These are phyloP conservation scores for Tolmerus cingulatus DNA, from an alignment of 2,888 invertebrate species.

Conservation along the genomic window DNA sequence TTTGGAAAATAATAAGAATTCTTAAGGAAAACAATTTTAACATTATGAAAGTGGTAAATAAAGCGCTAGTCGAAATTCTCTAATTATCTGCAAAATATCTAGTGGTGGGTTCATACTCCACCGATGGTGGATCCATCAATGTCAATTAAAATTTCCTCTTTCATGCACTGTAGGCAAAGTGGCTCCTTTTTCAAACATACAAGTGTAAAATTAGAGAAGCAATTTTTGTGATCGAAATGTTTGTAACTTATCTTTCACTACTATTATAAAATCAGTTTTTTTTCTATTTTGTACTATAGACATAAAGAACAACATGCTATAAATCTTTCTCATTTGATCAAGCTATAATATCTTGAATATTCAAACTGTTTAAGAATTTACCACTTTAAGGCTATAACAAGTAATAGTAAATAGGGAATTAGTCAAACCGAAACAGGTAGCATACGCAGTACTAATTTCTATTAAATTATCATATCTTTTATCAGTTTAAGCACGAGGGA, in stretches of 20 bases:
- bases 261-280: background rate
- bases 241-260: background rate
- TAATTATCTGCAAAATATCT: background rate
- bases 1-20: slow-evolving; percentile 6
- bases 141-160: background rate
- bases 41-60: background rate
- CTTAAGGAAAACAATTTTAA: background rate
- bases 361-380: background rate
- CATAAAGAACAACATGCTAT: background rate
- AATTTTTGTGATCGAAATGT: background rate
- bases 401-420: background rate
- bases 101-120: background rate
- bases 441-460: too few relatives aligned
- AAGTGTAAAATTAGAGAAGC: background rate
- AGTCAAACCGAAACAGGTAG: background rate
- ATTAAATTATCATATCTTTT: too few relatives aligned
- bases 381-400: background rate
- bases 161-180: background rate
- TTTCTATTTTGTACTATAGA: background rate
- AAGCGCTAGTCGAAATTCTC: background rate
- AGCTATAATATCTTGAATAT: background rate
- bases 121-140: background rate
- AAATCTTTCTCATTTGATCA: background rate
- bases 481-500: background rate
- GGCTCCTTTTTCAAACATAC: background rate